A percentile compares a stretch with the other conserved stretches of the same genome.
phyloP scores from a whole-genome alignment of 1,140 invertebrate species.

The Drosophila nigromelanica region DNA sequence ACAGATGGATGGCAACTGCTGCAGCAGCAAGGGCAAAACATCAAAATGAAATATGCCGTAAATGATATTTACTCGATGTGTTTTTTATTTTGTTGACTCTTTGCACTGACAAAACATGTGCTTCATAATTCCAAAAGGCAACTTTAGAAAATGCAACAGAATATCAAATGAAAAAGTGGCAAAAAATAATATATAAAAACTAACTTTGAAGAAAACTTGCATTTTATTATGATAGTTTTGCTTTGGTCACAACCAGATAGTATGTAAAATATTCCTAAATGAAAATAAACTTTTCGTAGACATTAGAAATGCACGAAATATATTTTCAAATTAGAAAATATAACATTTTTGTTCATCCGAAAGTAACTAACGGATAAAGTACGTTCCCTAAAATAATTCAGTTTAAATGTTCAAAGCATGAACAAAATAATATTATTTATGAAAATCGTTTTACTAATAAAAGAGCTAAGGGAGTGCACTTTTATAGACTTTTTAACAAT shows the following conservation, averaged over 20 bases:
- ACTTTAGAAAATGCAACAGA: constrained; percentile 30
- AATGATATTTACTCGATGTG: constrained; percentile 48
- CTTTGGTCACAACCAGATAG: not conserved
- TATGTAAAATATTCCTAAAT: too few species aligned
- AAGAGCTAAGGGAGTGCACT: too few species aligned
- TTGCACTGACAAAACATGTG: constrained; percentile 26
- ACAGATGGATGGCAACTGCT: constrained; percentile 9
- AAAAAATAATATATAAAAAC: constrained; percentile 16
- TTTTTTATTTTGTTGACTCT: constrained; percentile 1
- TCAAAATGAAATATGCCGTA: constrained; percentile 57
- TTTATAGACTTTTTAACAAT: too few species aligned
- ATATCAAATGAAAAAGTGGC: constrained; percentile 17
- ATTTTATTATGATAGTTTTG: not conserved
- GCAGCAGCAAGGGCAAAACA: constrained; percentile 26
- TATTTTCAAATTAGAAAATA: too few species aligned
- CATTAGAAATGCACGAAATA: too few species aligned
- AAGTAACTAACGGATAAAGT: too few species aligned
- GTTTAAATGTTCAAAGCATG: too few species aligned
- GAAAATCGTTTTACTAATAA: too few species aligned
- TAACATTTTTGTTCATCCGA: too few species aligned
- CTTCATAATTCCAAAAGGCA: constrained; percentile 28
- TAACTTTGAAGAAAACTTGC: not conserved
- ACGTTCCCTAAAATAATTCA: too few species aligned
- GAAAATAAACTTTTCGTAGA: too few species aligned
- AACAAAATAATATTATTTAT: too few species aligned